Percentiles rank a stretch among this genome's conserved stretches.
Evolutionary conservation across 2,113 vertebrate species (phyloP).

Genomic region (Brevimyrus niger): DNA sequence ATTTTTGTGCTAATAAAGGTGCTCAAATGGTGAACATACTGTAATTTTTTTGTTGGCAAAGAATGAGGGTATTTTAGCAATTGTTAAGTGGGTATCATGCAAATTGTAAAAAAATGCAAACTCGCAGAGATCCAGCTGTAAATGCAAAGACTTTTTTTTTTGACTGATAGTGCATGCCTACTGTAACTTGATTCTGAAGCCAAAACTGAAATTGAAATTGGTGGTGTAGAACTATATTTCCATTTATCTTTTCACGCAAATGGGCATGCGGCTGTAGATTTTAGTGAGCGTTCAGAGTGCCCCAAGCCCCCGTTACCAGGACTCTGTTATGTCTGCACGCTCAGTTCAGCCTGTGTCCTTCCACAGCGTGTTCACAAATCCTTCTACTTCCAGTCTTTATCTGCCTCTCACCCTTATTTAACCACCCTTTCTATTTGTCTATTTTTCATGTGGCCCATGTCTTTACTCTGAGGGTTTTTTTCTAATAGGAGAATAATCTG

Average conservation of each 20-base stretch:
- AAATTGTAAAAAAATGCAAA: no score
- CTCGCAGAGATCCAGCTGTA: no score
- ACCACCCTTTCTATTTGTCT: background rate
- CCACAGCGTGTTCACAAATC: background rate
- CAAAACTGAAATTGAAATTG: background rate
- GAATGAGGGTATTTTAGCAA: no score
- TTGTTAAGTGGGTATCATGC: no score
- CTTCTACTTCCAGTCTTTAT: background rate
- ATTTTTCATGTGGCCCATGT: background rate
- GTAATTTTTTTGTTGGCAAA: no score
- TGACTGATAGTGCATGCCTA: background rate
- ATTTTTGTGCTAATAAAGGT: no score
- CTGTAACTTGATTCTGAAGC: background rate
- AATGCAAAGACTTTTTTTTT: no score
- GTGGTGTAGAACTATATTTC: background rate
- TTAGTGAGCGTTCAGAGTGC: background rate
- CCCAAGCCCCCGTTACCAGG: background rate
- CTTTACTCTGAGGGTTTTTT: background rate
- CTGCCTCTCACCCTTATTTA: background rate
- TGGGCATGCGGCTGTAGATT: background rate
- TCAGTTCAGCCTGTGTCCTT: background rate
- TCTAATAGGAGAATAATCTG: background rate
- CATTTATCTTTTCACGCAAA: background rate
- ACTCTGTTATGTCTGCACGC: background rate
- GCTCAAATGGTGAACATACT: no score